Evolutionary conservation across 1,140 invertebrate genomes (phyloP).

Genomic region (Geopemphigus sp.): DNA sequence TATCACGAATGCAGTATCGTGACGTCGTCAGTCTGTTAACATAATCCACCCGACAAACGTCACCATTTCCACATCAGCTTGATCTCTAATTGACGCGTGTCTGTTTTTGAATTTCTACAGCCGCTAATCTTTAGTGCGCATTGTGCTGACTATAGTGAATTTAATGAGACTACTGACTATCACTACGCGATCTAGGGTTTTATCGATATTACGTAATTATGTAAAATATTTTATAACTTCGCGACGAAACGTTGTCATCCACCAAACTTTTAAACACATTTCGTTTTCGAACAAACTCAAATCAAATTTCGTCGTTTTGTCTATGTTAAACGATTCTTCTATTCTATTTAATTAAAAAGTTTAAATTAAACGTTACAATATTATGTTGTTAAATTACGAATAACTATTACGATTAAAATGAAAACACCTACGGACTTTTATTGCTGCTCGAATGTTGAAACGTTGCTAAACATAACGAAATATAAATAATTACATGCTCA

Average conservation of each 20-base stretch:
- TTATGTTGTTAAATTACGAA: not conserved
- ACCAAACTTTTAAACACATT: not conserved
- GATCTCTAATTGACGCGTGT: constrained; percentile 22
- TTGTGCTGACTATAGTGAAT: not conserved
- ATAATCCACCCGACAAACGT: not conserved
- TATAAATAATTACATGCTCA: not conserved
- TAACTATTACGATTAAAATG: not conserved
- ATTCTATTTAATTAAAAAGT: not conserved
- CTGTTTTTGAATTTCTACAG: not conserved
- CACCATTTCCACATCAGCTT: no score
- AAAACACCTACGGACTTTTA: not conserved
- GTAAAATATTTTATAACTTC: not conserved
- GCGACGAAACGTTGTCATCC: not conserved
- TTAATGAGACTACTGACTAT: not conserved
- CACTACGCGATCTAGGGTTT: not conserved
- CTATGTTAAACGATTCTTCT: no score
- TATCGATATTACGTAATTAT: not conserved
- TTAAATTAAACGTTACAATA: not conserved
- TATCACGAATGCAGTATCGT: not conserved
- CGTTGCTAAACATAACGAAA: not conserved
- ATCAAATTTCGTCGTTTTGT: no score
- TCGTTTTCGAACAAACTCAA: not conserved
- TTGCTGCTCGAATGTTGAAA: not conserved
- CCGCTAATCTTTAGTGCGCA: not conserved
- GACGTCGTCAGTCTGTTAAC: not conserved